These are phyloP conservation scores for Proales similis DNA, from an alignment of 1,140 invertebrate species.

Conservation along the genomic window DNA sequence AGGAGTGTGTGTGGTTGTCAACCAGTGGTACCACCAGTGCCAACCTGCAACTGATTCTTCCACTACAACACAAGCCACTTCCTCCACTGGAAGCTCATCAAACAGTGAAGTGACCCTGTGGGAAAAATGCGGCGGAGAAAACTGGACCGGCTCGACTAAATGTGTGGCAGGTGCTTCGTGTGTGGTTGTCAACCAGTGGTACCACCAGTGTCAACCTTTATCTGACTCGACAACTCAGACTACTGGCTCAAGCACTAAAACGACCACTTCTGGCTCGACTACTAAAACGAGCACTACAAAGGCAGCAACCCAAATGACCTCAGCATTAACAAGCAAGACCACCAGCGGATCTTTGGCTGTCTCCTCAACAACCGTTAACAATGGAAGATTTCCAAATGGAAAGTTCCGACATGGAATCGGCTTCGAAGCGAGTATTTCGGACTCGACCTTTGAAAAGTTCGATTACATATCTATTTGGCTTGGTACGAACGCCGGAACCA, in stretches of 20 bases:
- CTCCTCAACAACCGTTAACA: neutral
- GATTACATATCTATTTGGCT: constrained; percentile 22
- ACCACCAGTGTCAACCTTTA: constrained; percentile 4
- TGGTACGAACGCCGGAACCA: neutral
- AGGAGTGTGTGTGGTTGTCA: neutral
- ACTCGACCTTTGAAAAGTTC: constrained; percentile 3
- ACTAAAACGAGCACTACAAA: too few relatives aligned
- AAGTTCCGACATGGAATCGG: constrained; percentile 8
- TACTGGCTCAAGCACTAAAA: neutral
- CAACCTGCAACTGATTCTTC: neutral
- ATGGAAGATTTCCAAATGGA: neutral
- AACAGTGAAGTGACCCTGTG: constrained; percentile 3
- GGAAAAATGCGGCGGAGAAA: neutral
- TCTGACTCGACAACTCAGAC: neutral
- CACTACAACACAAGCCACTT: too few relatives aligned
- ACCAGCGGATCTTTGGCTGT: neutral
- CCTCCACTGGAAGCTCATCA: too few relatives aligned
- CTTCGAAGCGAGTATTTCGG: neutral
- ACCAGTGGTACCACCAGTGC: constrained; percentile 4
- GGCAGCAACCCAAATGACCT: too few relatives aligned
- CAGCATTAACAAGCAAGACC: too few relatives aligned
- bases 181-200: neutral
- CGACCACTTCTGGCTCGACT: neutral
- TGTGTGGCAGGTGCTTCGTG: constrained; percentile 5
- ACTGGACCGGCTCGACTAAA: neutral